Evolutionary conservation across 2,888 invertebrate species (phyloP), one percentile per base, ranked within the genome.

Genomic region (Yponomeuta malinellus): DNA sequence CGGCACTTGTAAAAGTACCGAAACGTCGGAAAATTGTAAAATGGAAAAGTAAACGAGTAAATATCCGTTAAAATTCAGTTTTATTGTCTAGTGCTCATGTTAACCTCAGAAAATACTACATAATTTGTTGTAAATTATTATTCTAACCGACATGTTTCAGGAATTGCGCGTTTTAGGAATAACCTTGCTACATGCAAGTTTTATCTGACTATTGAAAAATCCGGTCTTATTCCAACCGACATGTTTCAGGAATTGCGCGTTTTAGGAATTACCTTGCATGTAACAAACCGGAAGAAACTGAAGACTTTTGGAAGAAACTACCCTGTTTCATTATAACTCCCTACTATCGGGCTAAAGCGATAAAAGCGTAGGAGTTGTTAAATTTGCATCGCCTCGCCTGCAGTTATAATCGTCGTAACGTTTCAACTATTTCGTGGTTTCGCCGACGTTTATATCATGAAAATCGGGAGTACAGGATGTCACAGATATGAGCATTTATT

Each of bases 341-440:
- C 1, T 15, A 59, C 15, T 59, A 15, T 59, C 52, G 52, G 52
- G 15, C 52, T 5, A 31, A 33, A 33, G 23, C 6, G 65, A 65
- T 65, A 65, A 65, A 65, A 29, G 65, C 65, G 29, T 29, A 12
- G 33, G 29, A 31, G 52, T 59, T 65, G 65, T 29, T 65, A 65
- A 65, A 65, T 65, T 65, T 65, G 65, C 65, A 65, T 65, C 12
- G 31, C 64, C 64, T 33, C 12, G 31, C 64, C 64, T 29, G 64
- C 64, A 64, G 23, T 64, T 64, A 64, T 29, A 64, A 64, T 64
- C 31, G 64, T 64, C 23, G 64, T 64, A 31, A 64, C 9, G 31
- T 23, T 64, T 64, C 29, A 59, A 59, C 52, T 15, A 59, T 59
- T 59, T 59, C 52, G 33, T 69, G 31, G 48, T 15, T 31, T 10